Evolutionary conservation across 2,797 vertebrate species (phyloP).

Genomic region (Aselliscus stoliczkanus): DNA sequence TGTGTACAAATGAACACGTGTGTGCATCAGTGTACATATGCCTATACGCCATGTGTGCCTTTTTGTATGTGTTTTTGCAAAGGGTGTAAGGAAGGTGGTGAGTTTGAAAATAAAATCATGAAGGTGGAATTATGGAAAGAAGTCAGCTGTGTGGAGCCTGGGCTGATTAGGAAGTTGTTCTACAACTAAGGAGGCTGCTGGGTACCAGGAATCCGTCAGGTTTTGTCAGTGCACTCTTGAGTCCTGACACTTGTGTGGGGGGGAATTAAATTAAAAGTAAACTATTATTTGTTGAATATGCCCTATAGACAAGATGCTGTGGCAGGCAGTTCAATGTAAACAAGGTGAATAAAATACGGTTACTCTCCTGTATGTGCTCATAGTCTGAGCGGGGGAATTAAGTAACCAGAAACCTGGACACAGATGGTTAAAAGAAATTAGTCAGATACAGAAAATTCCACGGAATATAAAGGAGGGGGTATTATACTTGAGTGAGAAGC

Average conservation of each 20-base stretch:
- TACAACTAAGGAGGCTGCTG: accelerated
- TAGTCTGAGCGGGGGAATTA: neutral
- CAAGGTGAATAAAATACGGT: neutral
- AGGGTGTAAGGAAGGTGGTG: neutral
- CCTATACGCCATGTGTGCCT: neutral
- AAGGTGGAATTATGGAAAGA: neutral
- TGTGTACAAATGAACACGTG: neutral
- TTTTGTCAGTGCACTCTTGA: neutral
- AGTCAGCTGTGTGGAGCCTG: neutral
- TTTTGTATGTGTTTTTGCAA: neutral
- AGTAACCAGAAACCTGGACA: neutral
- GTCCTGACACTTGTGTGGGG: neutral
- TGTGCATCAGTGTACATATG: neutral
- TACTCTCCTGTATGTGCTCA: neutral
- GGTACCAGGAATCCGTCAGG: too few relatives aligned
- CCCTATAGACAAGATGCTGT: neutral
- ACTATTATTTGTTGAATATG: neutral
- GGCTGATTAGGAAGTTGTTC: neutral
- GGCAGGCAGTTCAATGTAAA: neutral
- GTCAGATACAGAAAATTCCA: neutral
- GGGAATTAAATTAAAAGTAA: neutral
- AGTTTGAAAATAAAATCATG: neutral
- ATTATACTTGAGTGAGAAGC: neutral
- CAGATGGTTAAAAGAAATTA: neutral
- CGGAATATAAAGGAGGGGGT: neutral